Evolutionary conservation across 2,888 invertebrate genomes (phyloP).

Genomic region (Cantharis rufa): DNA sequence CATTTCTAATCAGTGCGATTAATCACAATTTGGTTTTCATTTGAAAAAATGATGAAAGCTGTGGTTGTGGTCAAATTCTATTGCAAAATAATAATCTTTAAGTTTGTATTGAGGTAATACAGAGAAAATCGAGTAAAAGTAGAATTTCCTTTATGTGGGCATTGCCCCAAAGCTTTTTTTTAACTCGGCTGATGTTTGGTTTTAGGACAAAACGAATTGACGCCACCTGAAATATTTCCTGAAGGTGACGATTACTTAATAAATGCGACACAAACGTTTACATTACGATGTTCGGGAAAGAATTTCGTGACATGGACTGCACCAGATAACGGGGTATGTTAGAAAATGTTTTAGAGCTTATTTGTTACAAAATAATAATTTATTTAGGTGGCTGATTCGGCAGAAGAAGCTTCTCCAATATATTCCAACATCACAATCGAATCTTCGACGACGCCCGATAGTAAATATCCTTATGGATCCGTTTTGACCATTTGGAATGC

Average conservation of each 20-base stretch:
- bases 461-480: constrained; percentile 52
- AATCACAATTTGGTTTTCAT: neutral
- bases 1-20: neutral
- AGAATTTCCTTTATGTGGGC: neutral
- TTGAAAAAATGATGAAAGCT: neutral
- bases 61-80: neutral
- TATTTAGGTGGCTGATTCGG: neutral
- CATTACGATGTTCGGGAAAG: constrained; percentile 56
- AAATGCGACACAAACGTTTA: constrained; percentile 48
- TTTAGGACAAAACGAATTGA: neutral
- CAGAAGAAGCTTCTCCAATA: neutral
- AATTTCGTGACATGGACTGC: constrained; percentile 53
- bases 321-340: constrained; percentile 28
- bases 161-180: neutral
- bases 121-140: neutral
- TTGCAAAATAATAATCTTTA: neutral
- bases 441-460: constrained; percentile 33
- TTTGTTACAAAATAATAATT: neutral
- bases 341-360: neutral
- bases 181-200: neutral
- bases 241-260: constrained; percentile 48
- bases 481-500: constrained; percentile 53
- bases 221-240: constrained; percentile 40
- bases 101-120: neutral
- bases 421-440: constrained; percentile 27